phyloP scores from a whole-genome alignment of 2,113 vertebrate species.

The Prinia subflava region DNA sequence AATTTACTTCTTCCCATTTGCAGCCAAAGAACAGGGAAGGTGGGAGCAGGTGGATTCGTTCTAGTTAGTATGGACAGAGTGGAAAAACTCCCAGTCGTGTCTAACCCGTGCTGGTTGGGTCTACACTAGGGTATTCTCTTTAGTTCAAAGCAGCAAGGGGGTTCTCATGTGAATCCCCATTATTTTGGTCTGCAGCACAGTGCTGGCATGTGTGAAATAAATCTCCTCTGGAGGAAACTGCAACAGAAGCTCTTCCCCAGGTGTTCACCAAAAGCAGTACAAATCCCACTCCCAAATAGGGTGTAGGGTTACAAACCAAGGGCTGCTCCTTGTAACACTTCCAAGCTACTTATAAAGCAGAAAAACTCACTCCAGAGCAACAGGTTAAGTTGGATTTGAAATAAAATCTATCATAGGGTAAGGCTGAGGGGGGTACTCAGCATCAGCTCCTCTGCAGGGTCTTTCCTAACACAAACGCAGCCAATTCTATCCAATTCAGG shows the following conservation, averaged over 20 bases:
- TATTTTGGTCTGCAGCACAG: background rate
- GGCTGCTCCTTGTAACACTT: background rate
- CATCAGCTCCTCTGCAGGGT: background rate
- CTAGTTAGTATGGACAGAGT: background rate
- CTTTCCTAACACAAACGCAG: background rate
- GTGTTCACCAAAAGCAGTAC: background rate
- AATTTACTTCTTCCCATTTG: background rate
- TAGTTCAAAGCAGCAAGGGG: background rate
- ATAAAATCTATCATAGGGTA: background rate
- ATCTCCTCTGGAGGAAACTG: background rate
- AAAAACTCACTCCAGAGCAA: background rate
- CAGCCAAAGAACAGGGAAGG: background rate
- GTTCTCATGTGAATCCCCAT: background rate
- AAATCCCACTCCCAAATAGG: background rate
- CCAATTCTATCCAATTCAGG: background rate
- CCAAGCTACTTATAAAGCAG: background rate
- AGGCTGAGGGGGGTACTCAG: background rate
- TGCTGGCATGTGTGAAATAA: background rate
- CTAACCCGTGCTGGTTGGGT: rapidly evolving
- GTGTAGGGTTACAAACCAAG: background rate
- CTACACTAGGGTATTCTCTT: rapidly evolving
- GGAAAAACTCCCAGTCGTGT: background rate
- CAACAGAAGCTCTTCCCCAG: background rate
- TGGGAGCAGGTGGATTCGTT: background rate
- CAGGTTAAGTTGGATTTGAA: background rate